Percentiles rank a stretch among this genome's conserved stretches.
Conservation (phyloP, 2,888 invertebrate genomes). For the Trilocha varians region DNA sequence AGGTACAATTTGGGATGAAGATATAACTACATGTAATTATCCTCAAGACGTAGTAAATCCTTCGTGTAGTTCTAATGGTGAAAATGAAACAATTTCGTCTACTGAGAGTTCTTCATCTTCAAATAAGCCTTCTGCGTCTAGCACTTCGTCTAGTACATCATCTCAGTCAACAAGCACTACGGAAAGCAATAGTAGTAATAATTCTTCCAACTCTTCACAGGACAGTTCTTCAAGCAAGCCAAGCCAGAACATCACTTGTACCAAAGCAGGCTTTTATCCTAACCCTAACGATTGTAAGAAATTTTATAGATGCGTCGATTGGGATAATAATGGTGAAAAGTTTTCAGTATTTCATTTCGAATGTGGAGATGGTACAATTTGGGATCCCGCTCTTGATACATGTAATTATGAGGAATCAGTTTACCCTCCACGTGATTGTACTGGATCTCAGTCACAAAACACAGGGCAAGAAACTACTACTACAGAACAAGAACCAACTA, state of each 20-base stretch:
- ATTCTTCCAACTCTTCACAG: slow-evolving; percentile 4
- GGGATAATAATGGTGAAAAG: slow-evolving; percentile 66
- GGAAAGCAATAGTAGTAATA: slow-evolving; percentile 8
- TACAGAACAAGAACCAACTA: slow-evolving; percentile 10
- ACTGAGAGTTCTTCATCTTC: slow-evolving; percentile 14
- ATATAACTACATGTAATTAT: slow-evolving; percentile 57
- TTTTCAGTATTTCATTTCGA: slow-evolving; percentile 78
- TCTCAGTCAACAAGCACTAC: slow-evolving; percentile 12
- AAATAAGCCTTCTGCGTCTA: slow-evolving; percentile 11
- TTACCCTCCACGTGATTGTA: slow-evolving; percentile 70
- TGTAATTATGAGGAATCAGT: slow-evolving; percentile 80
- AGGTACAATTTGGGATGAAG: slow-evolving; percentile 81
- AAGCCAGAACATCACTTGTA: slow-evolving; percentile 51
- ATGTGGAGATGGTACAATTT: slow-evolving; percentile 81
- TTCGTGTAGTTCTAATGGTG: slow-evolving; percentile 30
- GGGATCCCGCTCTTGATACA: slow-evolving; percentile 77
- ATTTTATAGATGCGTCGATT: slow-evolving; percentile 78
- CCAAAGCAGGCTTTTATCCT: slow-evolving; percentile 75
- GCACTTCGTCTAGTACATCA: slow-evolving; percentile 11
- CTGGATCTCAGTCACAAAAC: slow-evolving; percentile 30
- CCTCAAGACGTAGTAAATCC: slow-evolving; percentile 51
- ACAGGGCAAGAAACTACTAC: slow-evolving; percentile 19
- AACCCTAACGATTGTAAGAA: slow-evolving; percentile 76
- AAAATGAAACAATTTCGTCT: slow-evolving; percentile 17
- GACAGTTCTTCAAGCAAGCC: slow-evolving; percentile 33